Conservation (phyloP, 2,113 vertebrate genomes). For the Cyprinodon brontotheroides region DNA sequence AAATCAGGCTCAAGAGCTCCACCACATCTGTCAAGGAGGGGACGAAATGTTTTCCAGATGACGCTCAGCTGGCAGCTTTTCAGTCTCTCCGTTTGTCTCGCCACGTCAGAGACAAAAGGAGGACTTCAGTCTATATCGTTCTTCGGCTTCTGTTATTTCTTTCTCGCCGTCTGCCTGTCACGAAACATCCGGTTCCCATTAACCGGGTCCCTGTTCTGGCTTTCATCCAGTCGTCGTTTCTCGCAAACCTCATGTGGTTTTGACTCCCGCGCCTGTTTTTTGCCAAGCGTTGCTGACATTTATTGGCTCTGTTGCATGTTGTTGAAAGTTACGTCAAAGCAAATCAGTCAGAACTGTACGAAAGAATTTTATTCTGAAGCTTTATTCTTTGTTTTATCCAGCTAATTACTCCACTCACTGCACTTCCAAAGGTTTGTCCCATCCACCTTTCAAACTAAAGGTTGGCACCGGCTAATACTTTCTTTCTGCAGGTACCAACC, state of each 20-base stretch:
- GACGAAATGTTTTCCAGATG: constrained; percentile 41
- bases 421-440: background rate
- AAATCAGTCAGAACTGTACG: background rate
- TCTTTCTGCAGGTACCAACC: background rate
- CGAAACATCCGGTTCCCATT: constrained; percentile 45
- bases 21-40: constrained; percentile 27
- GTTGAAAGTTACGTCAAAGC: constrained; percentile 1
- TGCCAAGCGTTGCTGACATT: constrained; percentile 15
- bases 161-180: constrained; percentile 13
- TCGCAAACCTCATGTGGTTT: constrained; percentile 19
- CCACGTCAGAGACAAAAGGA: constrained; percentile 13
- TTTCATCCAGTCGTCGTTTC: constrained; percentile 38
- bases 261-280: constrained; percentile 24
- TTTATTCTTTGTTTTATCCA: background rate
- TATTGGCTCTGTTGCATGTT: constrained; percentile 18
- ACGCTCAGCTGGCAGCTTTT: constrained; percentile 21
- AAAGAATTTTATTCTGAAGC: constrained; percentile 9
- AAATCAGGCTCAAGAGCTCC: constrained; percentile 11
- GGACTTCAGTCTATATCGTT: constrained; percentile 6
- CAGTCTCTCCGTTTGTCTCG: constrained; percentile 13
- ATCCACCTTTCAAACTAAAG: background rate
- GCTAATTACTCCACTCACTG: background rate
- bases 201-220: constrained; percentile 13
- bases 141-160: constrained; percentile 16
- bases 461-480: background rate